phyloP scores from a whole-genome alignment of 2,113 vertebrate genomes.

The Siphamia tubifer region DNA sequence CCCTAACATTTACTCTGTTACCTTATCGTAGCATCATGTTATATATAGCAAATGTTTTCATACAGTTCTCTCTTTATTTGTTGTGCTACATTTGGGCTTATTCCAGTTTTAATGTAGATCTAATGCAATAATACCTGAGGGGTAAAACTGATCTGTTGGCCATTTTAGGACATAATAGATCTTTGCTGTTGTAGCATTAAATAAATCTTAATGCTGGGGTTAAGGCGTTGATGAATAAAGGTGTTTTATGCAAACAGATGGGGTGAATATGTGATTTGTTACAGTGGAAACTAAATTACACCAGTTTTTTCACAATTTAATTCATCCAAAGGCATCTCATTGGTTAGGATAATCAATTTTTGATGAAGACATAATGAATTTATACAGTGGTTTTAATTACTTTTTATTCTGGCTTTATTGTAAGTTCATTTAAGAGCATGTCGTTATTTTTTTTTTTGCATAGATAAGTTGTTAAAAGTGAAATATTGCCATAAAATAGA shows the following conservation, averaged over 20 bases:
- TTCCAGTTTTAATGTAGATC: conserved; percentile 6
- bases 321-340: too few species aligned
- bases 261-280: neutral
- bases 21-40: conserved; percentile 37
- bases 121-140: conserved; percentile 55
- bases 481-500: too few species aligned
- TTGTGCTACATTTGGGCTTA: neutral
- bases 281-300: too few species aligned
- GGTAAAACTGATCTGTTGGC: conserved; percentile 19
- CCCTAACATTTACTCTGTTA: neutral
- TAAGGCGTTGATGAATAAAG: conserved; percentile 67
- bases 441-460: too few species aligned
- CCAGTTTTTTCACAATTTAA: too few species aligned
- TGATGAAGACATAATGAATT: too few species aligned
- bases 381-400: too few species aligned
- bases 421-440: too few species aligned
- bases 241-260: conserved; percentile 65
- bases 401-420: too few species aligned
- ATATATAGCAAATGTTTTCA: conserved; percentile 19
- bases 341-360: too few species aligned
- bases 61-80: conserved; percentile 10
- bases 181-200: conserved; percentile 60
- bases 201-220: conserved; percentile 68
- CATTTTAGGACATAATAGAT: conserved; percentile 31
- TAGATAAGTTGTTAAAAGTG: too few species aligned